Conservation (phyloP, 2,797 vertebrate species). For the Pampus argenteus region DNA sequence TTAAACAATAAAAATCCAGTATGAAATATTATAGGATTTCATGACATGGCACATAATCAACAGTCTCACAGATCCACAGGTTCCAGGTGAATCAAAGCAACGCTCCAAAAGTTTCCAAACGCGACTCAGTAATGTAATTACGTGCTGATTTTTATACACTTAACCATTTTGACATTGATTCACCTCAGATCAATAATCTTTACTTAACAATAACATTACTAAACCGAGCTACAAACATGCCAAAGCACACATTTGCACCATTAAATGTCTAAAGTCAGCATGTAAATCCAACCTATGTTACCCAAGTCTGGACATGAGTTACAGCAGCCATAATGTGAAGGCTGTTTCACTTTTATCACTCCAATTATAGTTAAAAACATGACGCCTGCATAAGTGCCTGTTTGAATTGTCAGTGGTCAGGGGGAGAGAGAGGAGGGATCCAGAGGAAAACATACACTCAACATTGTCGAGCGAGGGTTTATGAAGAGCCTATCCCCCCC, state of each 20-base stretch:
- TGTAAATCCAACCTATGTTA: conserved; percentile 31
- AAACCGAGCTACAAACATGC: too few species aligned
- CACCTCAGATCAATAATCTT: neutral
- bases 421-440: conserved; percentile 23
- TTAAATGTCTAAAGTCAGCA: conserved; percentile 1
- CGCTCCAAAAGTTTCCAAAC: too few species aligned
- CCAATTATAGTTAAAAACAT: conserved; percentile 80
- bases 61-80: neutral
- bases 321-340: conserved; percentile 72
- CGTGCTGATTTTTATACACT: too few species aligned
- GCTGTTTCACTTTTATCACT: conserved; percentile 81
- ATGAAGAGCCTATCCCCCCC: conserved; percentile 77
- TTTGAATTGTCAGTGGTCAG: conserved; percentile 59
- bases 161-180: neutral
- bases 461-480: conserved; percentile 75
- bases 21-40: conserved; percentile 7
- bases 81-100: too few species aligned
- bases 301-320: conserved; percentile 67
- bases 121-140: too few species aligned
- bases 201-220: too few species aligned
- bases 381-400: conserved; percentile 69
- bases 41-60: conserved; percentile 7
- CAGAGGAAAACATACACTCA: conserved; percentile 42
- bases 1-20: conserved; percentile 11
- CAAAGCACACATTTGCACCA: too few species aligned